A percentile compares a stretch with the other conserved stretches of the same genome.
Evolutionary conservation across 2,113 vertebrate species (phyloP).

Genomic region (Orientallactaga bullata): DNA sequence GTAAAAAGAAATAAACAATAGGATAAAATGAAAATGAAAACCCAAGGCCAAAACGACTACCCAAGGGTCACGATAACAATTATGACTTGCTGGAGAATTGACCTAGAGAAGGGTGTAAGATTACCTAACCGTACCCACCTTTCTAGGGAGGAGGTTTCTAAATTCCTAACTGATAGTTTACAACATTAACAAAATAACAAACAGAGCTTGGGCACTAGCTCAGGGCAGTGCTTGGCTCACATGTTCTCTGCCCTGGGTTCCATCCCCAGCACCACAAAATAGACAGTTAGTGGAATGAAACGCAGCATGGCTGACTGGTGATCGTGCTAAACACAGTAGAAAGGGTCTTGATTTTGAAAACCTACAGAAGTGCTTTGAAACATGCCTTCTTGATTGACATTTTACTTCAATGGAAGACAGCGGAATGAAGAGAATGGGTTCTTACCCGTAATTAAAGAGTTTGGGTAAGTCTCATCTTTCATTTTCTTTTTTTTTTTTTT

Average conservation of each 20-base stretch:
- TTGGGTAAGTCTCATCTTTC: neutral
- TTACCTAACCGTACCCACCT: neutral
- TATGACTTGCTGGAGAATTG: neutral
- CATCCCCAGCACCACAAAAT: neutral
- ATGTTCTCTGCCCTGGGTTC: neutral
- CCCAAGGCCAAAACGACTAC: neutral
- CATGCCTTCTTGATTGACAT: neutral
- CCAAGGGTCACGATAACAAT: neutral
- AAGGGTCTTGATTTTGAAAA: neutral
- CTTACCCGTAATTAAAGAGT: neutral
- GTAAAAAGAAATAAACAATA: neutral
- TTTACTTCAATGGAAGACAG: neutral
- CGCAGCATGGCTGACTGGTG: neutral
- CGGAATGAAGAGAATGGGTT: neutral
- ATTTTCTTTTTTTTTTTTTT: neutral
- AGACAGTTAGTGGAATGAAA: neutral
- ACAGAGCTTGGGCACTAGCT: no score
- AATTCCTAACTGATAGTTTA: neutral
- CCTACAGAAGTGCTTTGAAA: neutral
- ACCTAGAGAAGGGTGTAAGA: neutral
- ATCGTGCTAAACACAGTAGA: neutral
- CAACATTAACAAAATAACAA: neutral
- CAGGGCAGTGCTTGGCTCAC: neutral
- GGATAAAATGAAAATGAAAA: constrained; percentile 8
- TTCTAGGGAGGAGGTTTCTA: neutral